Evolutionary conservation across 2,888 invertebrate species (phyloP).

Genomic region (Athalia rosae): DNA sequence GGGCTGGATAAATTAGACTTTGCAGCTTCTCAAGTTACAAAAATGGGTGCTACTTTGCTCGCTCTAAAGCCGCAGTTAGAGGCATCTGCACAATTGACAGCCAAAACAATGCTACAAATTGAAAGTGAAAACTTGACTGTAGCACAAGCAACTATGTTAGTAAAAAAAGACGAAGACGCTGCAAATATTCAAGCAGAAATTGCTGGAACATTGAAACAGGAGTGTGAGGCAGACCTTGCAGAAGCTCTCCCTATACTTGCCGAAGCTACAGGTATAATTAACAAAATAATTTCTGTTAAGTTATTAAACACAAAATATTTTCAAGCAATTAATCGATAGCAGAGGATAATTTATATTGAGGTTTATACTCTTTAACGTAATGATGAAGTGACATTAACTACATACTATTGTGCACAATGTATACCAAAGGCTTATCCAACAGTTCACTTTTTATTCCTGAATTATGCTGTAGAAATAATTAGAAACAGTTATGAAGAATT

Average conservation of each 20-base stretch:
- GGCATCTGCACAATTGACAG: conserved; percentile 82
- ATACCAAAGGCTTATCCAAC: not conserved
- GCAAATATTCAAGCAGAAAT: conserved; percentile 92
- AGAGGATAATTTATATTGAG: no score
- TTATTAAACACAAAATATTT: no score
- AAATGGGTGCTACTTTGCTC: conserved; percentile 86
- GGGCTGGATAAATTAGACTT: conserved; percentile 86
- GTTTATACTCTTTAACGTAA: no score
- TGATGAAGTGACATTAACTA: no score
- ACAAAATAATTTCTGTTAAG: not conserved
- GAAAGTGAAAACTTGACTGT: conserved; percentile 85
- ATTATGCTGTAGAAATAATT: no score
- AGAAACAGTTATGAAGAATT: not conserved
- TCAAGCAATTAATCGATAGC: not conserved
- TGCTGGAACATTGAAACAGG: conserved; percentile 88
- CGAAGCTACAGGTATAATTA: conserved; percentile 76
- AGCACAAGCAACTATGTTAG: conserved; percentile 85
- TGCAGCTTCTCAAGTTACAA: conserved; percentile 84
- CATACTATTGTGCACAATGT: no score
- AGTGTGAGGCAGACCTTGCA: conserved; percentile 95
- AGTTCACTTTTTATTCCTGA: not conserved
- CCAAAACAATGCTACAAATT: conserved; percentile 85
- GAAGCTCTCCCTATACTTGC: conserved; percentile 89
- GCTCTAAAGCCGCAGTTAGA: conserved; percentile 85
- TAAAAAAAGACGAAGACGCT: conserved; percentile 90